Evolutionary conservation across 2,113 vertebrate species (phyloP), one percentile per base, ranked within the genome.

Genomic region (Galemys pyrenaicus): DNA sequence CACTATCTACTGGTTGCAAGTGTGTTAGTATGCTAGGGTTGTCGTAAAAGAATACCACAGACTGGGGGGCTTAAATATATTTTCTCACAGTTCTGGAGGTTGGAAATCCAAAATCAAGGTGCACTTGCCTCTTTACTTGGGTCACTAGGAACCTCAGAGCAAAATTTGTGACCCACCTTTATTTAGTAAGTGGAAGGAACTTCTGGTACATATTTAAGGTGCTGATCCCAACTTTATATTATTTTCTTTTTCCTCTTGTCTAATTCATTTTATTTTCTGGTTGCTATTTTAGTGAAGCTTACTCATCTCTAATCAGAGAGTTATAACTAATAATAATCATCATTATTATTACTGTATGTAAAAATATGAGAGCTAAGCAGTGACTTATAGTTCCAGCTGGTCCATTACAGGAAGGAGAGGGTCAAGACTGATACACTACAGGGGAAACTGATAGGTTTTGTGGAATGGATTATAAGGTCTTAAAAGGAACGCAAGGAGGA

Each of bases 211-310:
- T 60, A 71, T 37, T 83, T 74, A 84, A 88, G 28, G 15, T 68
- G 91, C 3, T 84, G 26, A 67, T 30, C 6, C 12, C 32, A 86
- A 30, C 3, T 73, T 71, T 70, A 58, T n/a, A 89, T 37, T 67
- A 41, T 67, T 89, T 81, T 80, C 35, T 4, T 75, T 86, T 88
- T 41, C 37, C 32, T 89, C 16, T 56, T 85, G 85, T 89, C 92
- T 89, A 64, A 85, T 44, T 73, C 37, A 62, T 78, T 95, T 32
- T 39, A 9, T 56, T 22, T 56, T 91, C 88, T 54, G 84, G 5
- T 79, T 83, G n/a, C 67, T 9, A 83, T 79, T 95, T 91, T 60
- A 64, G 91, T 93, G 44, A 95, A 79, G 35, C 35, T 91, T 84
- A 83, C 26, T 46, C 24, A 73, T 91, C 41, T 80, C 10, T 67